These are phyloP conservation scores for Porphyrio hochstetteri DNA, from an alignment of 2,113 vertebrate species.

Conservation along the genomic window DNA sequence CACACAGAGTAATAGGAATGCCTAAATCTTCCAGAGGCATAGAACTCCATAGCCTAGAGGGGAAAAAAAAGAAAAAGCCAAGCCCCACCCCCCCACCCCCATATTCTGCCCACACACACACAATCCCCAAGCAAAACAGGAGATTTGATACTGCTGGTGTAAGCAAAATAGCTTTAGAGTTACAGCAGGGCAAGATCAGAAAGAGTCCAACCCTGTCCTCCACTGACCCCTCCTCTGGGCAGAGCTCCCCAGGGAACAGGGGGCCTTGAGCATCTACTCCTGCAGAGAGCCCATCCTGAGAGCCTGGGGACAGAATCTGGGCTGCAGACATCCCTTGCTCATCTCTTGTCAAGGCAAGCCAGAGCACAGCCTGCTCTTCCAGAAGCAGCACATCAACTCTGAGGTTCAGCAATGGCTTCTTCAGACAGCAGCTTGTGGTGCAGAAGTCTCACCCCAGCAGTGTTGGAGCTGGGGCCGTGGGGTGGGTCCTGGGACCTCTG, in stretches of 20 bases:
- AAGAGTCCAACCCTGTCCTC: neutral
- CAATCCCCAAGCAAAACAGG: too few relatives aligned
- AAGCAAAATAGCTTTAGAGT: neutral
- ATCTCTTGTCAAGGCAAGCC: neutral
- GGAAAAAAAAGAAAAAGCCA: neutral
- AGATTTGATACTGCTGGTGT: neutral
- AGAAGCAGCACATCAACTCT: neutral
- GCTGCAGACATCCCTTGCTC: too few relatives aligned
- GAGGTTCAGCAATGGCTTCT: neutral
- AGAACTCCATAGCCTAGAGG: neutral
- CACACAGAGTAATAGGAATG: neutral
- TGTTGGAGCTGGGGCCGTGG: fast-evolving
- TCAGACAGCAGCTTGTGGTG: fast-evolving
- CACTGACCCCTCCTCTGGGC: neutral
- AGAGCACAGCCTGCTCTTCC: neutral
- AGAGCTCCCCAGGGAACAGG: fast-evolving
- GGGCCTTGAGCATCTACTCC: neutral
- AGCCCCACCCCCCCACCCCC: too few relatives aligned
- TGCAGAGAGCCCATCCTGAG: neutral
- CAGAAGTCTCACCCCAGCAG: neutral
- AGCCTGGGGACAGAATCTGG: neutral
- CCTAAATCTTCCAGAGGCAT: neutral
- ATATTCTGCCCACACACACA: too few relatives aligned
- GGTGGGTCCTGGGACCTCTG: neutral
- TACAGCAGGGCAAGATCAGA: neutral